A percentile compares a stretch with the other conserved stretches of the same genome.
These are phyloP conservation scores for Hypanus sabinus DNA, from an alignment of 2,113 vertebrate species.

Conservation along the genomic window DNA sequence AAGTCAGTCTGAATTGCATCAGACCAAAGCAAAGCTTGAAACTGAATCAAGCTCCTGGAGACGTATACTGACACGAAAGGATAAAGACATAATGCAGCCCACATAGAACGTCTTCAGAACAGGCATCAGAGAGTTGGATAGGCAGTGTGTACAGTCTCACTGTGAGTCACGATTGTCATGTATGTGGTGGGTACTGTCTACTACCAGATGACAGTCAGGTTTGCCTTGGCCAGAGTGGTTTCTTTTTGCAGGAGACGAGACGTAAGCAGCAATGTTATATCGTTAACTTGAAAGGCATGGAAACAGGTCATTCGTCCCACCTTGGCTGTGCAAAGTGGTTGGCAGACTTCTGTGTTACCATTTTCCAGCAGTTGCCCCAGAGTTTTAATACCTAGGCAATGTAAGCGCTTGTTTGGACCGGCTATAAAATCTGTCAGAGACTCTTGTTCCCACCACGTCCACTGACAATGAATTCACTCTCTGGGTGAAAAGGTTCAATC, in stretches of 20 bases:
- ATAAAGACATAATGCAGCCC: background rate
- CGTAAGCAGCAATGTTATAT: background rate
- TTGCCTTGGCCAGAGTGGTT: background rate
- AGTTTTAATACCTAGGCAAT: too few species aligned
- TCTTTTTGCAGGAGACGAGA: background rate
- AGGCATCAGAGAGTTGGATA: background rate
- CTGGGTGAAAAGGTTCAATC: too few species aligned
- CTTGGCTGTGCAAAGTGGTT: too few species aligned
- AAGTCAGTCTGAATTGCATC: background rate
- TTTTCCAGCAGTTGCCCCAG: too few species aligned
- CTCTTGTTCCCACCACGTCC: too few species aligned
- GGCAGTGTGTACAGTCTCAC: background rate
- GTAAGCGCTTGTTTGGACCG: too few species aligned
- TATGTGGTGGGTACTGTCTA: background rate
- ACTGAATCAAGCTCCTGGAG: background rate
- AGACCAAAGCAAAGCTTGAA: too few species aligned
- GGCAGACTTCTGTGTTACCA: too few species aligned
- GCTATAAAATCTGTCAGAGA: too few species aligned
- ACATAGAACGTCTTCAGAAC: background rate
- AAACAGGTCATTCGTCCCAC: too few species aligned
- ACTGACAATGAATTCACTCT: too few species aligned
- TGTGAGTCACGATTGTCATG: background rate
- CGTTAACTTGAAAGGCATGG: too few species aligned
- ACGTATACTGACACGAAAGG: background rate
- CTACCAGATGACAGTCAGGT: background rate